These are phyloP conservation scores for Leguminivora glycinivorella DNA, from an alignment of 1,140 invertebrate species.

Conservation along the genomic window DNA sequence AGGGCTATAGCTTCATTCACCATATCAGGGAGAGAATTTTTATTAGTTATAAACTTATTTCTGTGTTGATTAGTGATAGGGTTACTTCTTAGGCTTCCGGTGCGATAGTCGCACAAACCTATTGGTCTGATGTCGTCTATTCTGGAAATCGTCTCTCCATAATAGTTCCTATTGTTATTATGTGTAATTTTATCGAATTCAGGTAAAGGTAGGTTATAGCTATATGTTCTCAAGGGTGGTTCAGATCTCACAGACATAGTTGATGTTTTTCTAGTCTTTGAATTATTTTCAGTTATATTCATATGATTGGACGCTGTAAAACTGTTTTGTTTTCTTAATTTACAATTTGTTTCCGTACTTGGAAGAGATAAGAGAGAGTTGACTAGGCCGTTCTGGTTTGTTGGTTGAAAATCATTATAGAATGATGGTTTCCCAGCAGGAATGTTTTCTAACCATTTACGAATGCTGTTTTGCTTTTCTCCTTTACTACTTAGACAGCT, in stretches of 20 bases:
- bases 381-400: conserved; percentile 53
- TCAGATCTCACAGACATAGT: conserved; percentile 71
- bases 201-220: conserved; percentile 69
- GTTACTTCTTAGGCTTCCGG: conserved; percentile 46
- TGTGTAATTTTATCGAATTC: conserved; percentile 52
- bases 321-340: conserved; percentile 61
- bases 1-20: conserved; percentile 81
- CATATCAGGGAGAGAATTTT: conserved; percentile 80
- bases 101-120: conserved; percentile 47
- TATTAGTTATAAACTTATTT: conserved; percentile 64
- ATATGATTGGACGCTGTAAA: conserved; percentile 48
- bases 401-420: conserved; percentile 47
- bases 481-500: conserved; percentile 77
- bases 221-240: conserved; percentile 51
- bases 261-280: conserved; percentile 51
- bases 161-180: conserved; percentile 41
- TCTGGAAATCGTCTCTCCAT: conserved; percentile 52
- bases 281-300: conserved; percentile 44
- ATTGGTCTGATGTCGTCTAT: conserved; percentile 58
- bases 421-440: conserved; percentile 73
- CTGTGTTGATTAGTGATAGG: conserved; percentile 45
- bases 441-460: conserved; percentile 89
- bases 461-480: conserved; percentile 86
- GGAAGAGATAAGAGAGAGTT: conserved; percentile 63
- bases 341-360: conserved; percentile 44